Conservation (phyloP, 2,888 invertebrate genomes). For the Spicauda simplicius region DNA sequence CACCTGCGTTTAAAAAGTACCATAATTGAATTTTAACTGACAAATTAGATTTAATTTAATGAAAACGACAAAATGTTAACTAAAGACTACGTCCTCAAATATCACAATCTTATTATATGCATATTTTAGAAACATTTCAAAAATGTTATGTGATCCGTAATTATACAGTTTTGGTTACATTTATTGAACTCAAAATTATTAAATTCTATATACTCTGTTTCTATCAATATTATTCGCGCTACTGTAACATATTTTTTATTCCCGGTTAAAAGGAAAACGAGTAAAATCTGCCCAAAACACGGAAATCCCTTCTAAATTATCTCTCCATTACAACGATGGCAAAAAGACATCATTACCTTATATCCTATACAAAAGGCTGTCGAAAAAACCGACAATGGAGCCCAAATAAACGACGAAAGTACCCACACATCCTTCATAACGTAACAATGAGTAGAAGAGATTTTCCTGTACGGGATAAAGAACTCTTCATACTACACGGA, state of each 20-base stretch:
- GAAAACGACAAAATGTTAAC: too few species aligned
- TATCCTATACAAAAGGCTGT: constrained; percentile 31
- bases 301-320: constrained; percentile 27
- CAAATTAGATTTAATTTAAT: too few species aligned
- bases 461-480: constrained; percentile 18
- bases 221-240: too few species aligned
- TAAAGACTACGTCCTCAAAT: too few species aligned
- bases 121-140: too few species aligned
- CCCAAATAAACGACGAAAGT: constrained; percentile 30
- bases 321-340: constrained; percentile 26
- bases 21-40: too few species aligned
- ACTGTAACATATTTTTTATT: neutral
- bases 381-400: constrained; percentile 27
- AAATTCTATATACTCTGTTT: too few species aligned
- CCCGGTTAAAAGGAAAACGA: neutral
- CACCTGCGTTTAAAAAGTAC: too few species aligned
- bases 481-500: neutral
- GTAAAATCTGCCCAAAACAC: constrained; percentile 9
- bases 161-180: too few species aligned
- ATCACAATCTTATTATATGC: too few species aligned
- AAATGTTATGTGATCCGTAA: too few species aligned
- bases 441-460: constrained; percentile 31
- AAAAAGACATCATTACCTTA: constrained; percentile 35
- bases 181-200: too few species aligned
- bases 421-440: constrained; percentile 31